Conservation (phyloP, 1,140 invertebrate species). For the Pseudomyrmex cubaensis region DNA sequence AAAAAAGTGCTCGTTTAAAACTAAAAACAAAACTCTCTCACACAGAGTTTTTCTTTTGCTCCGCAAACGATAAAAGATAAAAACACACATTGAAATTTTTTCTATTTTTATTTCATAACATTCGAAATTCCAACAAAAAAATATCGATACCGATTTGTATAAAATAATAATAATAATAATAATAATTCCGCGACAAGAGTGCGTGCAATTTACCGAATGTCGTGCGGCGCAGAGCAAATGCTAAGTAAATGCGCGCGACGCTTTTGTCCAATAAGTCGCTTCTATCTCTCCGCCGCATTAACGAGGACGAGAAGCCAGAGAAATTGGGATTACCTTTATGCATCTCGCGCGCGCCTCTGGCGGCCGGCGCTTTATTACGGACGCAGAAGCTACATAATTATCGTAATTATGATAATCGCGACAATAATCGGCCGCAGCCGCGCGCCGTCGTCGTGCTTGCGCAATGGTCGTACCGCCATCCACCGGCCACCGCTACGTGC, state of each 20-base stretch:
- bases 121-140: background rate
- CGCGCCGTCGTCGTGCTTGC: conserved; percentile 36
- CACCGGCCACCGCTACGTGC: conserved; percentile 6
- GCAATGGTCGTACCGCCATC: conserved; percentile 3
- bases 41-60: background rate
- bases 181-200: background rate
- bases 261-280: conserved; percentile 35
- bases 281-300: conserved; percentile 34
- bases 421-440: conserved; percentile 74
- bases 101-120: background rate
- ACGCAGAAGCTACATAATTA: conserved; percentile 75
- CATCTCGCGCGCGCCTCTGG: background rate
- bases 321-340: conserved; percentile 54
- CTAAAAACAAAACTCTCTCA: no score
- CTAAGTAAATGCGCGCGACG: background rate
- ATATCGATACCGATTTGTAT: background rate
- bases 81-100: background rate
- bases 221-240: conserved; percentile 6
- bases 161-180: background rate
- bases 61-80: background rate
- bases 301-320: conserved; percentile 38
- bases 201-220: background rate
- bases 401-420: conserved; percentile 79
- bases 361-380: conserved; percentile 71
- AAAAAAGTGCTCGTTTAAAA: no score